These are phyloP conservation scores for Microctenopoma lineatum DNA, from an alignment of 2,797 vertebrate genomes.

Conservation along the genomic window DNA sequence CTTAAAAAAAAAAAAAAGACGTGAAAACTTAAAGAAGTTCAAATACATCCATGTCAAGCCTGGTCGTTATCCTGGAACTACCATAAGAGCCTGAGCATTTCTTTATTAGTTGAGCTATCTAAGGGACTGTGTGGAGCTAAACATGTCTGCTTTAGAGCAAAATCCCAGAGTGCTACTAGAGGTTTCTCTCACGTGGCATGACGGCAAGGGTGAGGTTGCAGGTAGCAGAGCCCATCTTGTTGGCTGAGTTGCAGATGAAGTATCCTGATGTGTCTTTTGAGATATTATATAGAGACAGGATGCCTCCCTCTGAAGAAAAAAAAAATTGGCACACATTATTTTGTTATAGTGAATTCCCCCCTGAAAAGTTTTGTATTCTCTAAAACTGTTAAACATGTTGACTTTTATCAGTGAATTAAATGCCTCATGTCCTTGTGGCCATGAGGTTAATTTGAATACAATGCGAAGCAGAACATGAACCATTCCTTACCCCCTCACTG, in stretches of 20 bases:
- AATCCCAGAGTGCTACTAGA: background rate
- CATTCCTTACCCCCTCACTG: background rate
- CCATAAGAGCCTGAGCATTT: too few species aligned
- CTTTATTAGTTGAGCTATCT: too few species aligned
- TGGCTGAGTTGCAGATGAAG: slow-evolving; percentile 87
- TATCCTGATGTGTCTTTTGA: slow-evolving; percentile 86
- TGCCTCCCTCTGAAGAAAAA: slow-evolving; percentile 78
- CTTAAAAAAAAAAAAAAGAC: too few species aligned
- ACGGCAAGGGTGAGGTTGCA: slow-evolving; percentile 90
- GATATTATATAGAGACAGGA: slow-evolving; percentile 88
- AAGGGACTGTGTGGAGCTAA: too few species aligned
- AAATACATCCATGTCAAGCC: too few species aligned
- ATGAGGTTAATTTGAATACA: background rate
- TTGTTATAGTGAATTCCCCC: too few species aligned
- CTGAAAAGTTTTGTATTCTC: background rate
- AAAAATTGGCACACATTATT: too few species aligned
- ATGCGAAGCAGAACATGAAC: too few species aligned
- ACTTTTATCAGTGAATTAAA: background rate
- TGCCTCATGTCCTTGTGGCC: too few species aligned
- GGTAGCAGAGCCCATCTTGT: slow-evolving; percentile 72
- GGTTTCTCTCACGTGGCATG: slow-evolving; percentile 76
- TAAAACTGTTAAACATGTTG: background rate
- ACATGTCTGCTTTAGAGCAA: background rate
- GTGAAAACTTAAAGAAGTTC: too few species aligned
- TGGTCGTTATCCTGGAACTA: too few species aligned